These are phyloP conservation scores for Sceloporus tristichus DNA, from an alignment of 2,113 vertebrate species.

Conservation along the genomic window DNA sequence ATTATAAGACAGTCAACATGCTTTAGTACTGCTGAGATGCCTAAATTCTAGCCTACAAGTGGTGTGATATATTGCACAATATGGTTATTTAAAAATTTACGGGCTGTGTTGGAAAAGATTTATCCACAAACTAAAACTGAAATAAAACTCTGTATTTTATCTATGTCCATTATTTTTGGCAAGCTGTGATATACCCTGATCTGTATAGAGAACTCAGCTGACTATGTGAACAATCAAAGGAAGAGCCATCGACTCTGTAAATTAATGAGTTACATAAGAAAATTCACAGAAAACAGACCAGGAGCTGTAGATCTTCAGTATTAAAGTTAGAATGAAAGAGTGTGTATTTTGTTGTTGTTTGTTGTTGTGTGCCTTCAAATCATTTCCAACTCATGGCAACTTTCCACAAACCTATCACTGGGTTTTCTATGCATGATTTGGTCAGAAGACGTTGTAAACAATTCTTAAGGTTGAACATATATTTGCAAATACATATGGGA, in stretches of 20 bases:
- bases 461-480: too few species aligned
- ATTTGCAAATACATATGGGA: too few species aligned
- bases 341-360: too few species aligned
- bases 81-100: background rate
- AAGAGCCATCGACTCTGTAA: background rate
- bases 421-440: too few species aligned
- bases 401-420: too few species aligned
- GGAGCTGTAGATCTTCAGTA: background rate
- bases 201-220: background rate
- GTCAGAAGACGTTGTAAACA: too few species aligned
- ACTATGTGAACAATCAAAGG: background rate
- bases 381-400: too few species aligned
- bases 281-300: background rate
- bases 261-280: background rate
- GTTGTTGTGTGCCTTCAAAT: too few species aligned
- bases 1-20: background rate
- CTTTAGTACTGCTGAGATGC: background rate
- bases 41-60: background rate
- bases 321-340: too few species aligned
- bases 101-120: conserved; percentile 37
- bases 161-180: conserved; percentile 31
- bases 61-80: background rate
- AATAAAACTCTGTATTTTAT: conserved; percentile 53
- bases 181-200: background rate
- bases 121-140: background rate